Evolutionary conservation across 2,797 vertebrate genomes (phyloP).

Genomic region (Mus minutoides): DNA sequence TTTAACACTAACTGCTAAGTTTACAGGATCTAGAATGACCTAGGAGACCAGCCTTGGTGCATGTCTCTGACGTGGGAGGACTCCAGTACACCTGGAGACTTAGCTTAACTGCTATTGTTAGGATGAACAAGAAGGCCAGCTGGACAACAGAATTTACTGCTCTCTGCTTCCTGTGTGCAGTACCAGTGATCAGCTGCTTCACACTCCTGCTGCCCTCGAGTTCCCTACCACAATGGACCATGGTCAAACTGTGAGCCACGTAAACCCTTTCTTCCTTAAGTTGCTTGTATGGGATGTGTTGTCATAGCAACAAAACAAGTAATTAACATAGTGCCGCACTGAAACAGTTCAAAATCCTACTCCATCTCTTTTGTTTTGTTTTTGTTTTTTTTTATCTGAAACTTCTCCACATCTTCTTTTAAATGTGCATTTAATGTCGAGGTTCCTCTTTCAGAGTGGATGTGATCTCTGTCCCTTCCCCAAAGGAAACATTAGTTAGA

Average conservation of each 20-base stretch:
- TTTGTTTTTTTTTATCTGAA: not conserved
- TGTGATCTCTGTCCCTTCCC: not conserved
- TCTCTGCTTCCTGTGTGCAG: not conserved
- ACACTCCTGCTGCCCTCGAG: too few species aligned
- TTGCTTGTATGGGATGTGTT: not conserved
- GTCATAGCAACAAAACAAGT: not conserved
- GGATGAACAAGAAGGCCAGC: not conserved
- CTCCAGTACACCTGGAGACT: too few species aligned
- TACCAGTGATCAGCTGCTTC: not conserved
- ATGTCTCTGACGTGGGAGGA: too few species aligned
- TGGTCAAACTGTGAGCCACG: not conserved
- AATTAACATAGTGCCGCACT: not conserved
- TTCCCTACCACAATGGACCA: too few species aligned
- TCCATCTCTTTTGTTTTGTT: not conserved
- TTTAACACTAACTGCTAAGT: not conserved
- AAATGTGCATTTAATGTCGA: not conserved
- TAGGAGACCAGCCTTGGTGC: not conserved
- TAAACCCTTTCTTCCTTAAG: not conserved
- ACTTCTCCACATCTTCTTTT: not conserved
- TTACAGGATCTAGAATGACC: not conserved
- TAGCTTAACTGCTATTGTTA: not conserved
- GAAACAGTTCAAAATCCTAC: not conserved
- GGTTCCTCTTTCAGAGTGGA: not conserved
- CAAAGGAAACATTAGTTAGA: not conserved
- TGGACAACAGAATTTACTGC: too few species aligned